phyloP scores from a whole-genome alignment of 1,140 invertebrate species.

The Nylanderia fulva region DNA sequence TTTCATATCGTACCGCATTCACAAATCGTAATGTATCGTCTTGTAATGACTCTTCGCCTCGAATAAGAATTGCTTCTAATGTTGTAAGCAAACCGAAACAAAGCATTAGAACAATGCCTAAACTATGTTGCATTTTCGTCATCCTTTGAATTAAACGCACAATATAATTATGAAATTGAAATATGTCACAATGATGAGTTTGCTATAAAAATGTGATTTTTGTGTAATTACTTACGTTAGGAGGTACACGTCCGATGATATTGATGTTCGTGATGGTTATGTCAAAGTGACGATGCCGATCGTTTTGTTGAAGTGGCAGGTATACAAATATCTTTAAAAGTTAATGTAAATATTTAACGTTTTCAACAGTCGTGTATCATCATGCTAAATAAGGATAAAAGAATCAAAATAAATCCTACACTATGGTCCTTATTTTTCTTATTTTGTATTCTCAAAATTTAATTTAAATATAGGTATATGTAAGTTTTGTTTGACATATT shows the following conservation, averaged over 20 bases:
- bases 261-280: background rate
- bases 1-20: conserved; percentile 18
- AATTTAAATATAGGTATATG: no score
- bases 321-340: no score
- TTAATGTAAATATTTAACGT: no score
- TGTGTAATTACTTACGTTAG: background rate
- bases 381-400: no score
- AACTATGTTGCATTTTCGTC: background rate
- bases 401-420: no score
- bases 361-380: no score
- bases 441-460: no score
- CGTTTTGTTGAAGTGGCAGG: no score
- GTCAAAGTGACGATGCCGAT: background rate
- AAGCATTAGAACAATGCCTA: background rate
- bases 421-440: no score
- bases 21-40: background rate
- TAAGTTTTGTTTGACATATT: no score
- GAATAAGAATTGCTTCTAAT: no score
- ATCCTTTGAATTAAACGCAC: background rate
- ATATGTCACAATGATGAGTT: background rate
- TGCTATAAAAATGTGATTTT: background rate
- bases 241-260: background rate
- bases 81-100: background rate
- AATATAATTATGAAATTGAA: background rate
- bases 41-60: background rate